Evolutionary conservation across 2,888 invertebrate species (phyloP).

Genomic region (Drosophila histrio): DNA sequence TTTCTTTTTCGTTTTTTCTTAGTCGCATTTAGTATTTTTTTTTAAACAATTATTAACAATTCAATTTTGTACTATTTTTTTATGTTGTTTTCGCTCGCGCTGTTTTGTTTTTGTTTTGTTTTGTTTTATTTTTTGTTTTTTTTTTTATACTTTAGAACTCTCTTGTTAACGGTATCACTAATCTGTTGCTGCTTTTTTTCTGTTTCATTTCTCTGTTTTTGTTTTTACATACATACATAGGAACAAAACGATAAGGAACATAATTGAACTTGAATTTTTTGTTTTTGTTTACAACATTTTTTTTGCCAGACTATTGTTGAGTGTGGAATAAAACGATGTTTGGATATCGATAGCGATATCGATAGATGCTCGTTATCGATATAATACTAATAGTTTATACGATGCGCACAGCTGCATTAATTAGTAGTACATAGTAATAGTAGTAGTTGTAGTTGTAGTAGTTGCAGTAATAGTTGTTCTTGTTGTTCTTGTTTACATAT

Average conservation of each 20-base stretch:
- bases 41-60: slow-evolving; percentile 71
- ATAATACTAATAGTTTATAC: slow-evolving; percentile 33
- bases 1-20: too few relatives aligned
- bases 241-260: slow-evolving; percentile 78
- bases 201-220: slow-evolving; percentile 43
- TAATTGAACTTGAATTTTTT: slow-evolving; percentile 74
- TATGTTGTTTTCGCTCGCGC: slow-evolving; percentile 21
- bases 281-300: slow-evolving; percentile 58
- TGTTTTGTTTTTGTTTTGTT: slow-evolving; percentile 19
- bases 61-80: slow-evolving; percentile 69
- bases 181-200: slow-evolving; percentile 51
- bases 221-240: slow-evolving; percentile 57
- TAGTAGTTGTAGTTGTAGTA: slow-evolving; percentile 34
- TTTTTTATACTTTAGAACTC: slow-evolving; percentile 39
- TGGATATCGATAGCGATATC: slow-evolving; percentile 3
- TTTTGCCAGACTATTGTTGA: slow-evolving; percentile 74
- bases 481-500: slow-evolving; percentile 13
- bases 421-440: slow-evolving; percentile 19
- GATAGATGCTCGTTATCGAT: slow-evolving; percentile 10
- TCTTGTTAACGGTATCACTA: slow-evolving; percentile 74
- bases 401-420: slow-evolving; percentile 33
- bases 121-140: slow-evolving; percentile 21
- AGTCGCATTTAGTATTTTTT: slow-evolving; percentile 33
- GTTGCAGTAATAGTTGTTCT: slow-evolving; percentile 30
- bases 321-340: slow-evolving; percentile 47